Percentiles rank a stretch among this genome's conserved stretches.
Evolutionary conservation across 64 coral and sea anemone species (phyloP).

Genomic region (Platygyra sinensis): DNA sequence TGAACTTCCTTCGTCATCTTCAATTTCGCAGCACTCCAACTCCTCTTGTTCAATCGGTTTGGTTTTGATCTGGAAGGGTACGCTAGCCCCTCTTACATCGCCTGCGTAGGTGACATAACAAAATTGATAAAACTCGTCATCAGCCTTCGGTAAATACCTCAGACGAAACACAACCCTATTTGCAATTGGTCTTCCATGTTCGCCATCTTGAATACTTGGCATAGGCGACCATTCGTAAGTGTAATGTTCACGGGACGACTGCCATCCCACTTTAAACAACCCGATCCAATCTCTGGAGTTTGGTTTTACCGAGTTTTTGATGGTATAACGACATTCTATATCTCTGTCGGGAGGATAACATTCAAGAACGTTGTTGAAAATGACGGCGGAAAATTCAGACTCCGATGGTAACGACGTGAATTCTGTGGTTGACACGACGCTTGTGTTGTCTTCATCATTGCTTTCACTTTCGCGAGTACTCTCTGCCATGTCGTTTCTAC

Average conservation of each 20-base stretch:
- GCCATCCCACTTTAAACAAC: conserved; percentile 92
- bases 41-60: conserved; percentile 61
- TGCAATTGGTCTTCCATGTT: conserved; percentile 54
- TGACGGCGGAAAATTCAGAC: conserved; percentile 84
- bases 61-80: conserved; percentile 93
- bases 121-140: conserved; percentile 97
- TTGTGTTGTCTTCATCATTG: not conserved
- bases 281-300: conserved; percentile 89
- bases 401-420: conserved; percentile 22
- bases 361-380: conserved; percentile 80
- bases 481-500: conserved; percentile 50
- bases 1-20: conserved; percentile 86
- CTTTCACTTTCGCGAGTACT: conserved; percentile 27
- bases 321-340: conserved; percentile 90
- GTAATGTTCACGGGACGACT: conserved; percentile 80
- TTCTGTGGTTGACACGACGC: conserved; percentile 7
- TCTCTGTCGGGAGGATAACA: conserved; percentile 73
- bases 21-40: conserved; percentile 89
- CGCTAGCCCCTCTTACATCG: conserved; percentile 91
- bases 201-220: conserved; percentile 22
- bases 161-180: conserved; percentile 76
- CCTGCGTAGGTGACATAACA: conserved; percentile 82
- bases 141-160: conserved; percentile 66
- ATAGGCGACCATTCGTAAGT: conserved; percentile 90
- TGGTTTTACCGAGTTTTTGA: conserved; percentile 77